phyloP scores from a whole-genome alignment of 2,888 invertebrate genomes.

The Aelia acuminata region DNA sequence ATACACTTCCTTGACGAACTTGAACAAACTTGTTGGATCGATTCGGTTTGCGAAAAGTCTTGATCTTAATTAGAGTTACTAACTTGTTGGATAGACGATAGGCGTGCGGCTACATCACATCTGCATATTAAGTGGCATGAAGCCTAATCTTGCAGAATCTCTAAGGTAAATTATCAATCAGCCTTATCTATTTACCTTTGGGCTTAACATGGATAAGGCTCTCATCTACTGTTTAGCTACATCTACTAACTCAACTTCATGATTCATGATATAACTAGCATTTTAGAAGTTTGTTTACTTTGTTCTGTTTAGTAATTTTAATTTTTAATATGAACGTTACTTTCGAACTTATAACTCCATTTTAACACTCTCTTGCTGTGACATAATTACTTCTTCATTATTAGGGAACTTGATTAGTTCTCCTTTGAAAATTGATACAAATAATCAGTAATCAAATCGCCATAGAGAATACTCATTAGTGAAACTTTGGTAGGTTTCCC shows the following conservation, averaged over 20 bases:
- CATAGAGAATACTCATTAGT: too few species aligned
- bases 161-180: slow-evolving; percentile 8
- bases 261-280: too few species aligned
- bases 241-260: background rate
- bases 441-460: too few species aligned
- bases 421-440: too few species aligned
- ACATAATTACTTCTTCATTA: too few species aligned
- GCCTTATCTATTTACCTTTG: background rate
- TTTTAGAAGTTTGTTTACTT: background rate
- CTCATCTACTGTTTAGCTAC: background rate
- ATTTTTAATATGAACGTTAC: too few species aligned
- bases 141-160: slow-evolving; percentile 4
- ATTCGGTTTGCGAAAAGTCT: background rate
- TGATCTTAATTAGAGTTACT: slow-evolving; percentile 11
- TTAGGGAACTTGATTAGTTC: too few species aligned
- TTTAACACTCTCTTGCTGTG: too few species aligned
- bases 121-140: slow-evolving; percentile 16
- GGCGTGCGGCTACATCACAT: background rate
- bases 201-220: background rate
- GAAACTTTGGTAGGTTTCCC: too few species aligned
- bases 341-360: too few species aligned
- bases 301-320: too few species aligned
- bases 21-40: background rate
- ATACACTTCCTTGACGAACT: background rate
- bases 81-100: background rate